Percentiles rank a stretch among this genome's conserved stretches.
These are phyloP conservation scores for Poicephalus gulielmi DNA, from an alignment of 2,113 vertebrate species.

Conservation along the genomic window DNA sequence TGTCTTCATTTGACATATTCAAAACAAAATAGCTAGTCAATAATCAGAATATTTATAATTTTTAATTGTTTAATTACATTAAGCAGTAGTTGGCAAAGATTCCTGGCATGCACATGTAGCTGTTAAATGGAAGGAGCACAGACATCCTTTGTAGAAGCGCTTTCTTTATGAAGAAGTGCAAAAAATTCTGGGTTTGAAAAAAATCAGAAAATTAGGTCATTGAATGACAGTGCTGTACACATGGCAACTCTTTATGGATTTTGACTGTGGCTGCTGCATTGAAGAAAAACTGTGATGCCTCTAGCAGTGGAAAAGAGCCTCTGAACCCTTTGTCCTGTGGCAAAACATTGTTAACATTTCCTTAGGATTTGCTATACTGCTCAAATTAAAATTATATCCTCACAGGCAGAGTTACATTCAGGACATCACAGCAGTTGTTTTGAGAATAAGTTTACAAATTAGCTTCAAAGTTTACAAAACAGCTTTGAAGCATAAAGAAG, in stretches of 20 bases:
- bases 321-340: not conserved
- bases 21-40: constrained; percentile 32
- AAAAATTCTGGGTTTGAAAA: not conserved
- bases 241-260: not conserved
- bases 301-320: not conserved
- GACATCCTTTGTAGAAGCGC: not conserved
- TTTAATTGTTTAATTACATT: constrained; percentile 18
- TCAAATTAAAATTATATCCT: not conserved
- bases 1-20: not conserved
- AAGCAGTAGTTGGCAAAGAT: not conserved
- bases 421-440: not conserved
- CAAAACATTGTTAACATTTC: not conserved
- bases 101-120: not conserved
- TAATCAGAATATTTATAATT: constrained; percentile 18
- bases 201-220: not conserved
- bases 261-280: not conserved
- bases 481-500: not conserved
- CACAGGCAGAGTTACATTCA: not conserved
- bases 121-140: not conserved
- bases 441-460: not conserved
- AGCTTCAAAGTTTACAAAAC: not conserved
- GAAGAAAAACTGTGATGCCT: not conserved
- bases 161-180: not conserved
- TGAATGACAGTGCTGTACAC: not conserved
- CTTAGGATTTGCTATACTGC: not conserved